phyloP scores from a whole-genome alignment of 2,113 vertebrate genomes.

The Mixornis gularis region DNA sequence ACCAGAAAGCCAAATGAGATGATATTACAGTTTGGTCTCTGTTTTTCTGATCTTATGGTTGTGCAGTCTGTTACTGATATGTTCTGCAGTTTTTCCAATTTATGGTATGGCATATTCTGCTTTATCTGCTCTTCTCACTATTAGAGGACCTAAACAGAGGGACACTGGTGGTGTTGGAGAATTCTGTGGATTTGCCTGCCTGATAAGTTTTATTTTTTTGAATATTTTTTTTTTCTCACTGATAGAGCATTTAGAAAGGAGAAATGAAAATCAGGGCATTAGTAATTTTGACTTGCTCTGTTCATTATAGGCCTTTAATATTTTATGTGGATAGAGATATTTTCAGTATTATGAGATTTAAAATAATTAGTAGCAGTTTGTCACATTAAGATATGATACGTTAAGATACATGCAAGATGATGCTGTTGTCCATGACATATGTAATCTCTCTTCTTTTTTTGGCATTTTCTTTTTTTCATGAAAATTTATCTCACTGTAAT shows the following conservation, averaged over 20 bases:
- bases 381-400: neutral
- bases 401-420: neutral
- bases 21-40: neutral
- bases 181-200: slow-evolving; percentile 9
- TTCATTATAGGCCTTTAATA: neutral
- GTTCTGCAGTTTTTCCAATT: neutral
- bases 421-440: neutral
- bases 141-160: neutral
- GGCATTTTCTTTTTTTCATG: neutral
- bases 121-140: neutral
- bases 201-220: slow-evolving; percentile 21
- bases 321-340: neutral
- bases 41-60: neutral
- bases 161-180: neutral
- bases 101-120: neutral
- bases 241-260: neutral
- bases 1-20: neutral
- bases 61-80: neutral
- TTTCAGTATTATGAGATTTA: slow-evolving; percentile 17
- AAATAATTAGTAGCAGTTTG: slow-evolving; percentile 26
- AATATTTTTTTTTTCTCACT: neutral
- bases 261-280: neutral
- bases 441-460: neutral
- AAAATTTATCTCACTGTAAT: neutral
- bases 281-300: neutral